Evolutionary conservation across 1,140 invertebrate species (phyloP), one percentile per base, ranked within the genome.

Genomic region (Drosophila pectinifera): DNA sequence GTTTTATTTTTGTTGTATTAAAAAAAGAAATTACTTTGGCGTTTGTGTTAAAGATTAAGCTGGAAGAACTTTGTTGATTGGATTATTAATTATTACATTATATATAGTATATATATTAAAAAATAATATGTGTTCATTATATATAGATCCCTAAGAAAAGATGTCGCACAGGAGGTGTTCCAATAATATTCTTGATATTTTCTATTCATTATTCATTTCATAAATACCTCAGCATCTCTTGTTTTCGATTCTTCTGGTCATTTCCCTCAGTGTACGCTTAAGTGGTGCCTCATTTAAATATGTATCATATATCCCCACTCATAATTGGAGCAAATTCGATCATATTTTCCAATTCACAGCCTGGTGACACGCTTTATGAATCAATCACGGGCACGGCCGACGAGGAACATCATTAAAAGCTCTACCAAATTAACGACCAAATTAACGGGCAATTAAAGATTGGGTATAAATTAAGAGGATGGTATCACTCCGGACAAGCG

Each of bases 371-470:
- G 57, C 62, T 65, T 63, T 48, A 16, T 48, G 69, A 78, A 82
- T 82, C 78, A 82, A 85, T 86, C 78, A 63, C 31, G 10, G n/a
- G 31, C 63, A 59, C 31, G 14, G 34, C 41, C 22, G 38, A 36
- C 72, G 59, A 65, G 67, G 43, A 63, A 74, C 51, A 78, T 70
- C 43, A 73, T 75, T 75, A 34, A 88, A 65, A 39, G 45, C 43
- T 53, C 61, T 31, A 58, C 56, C 73, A 78, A 81, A 81, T 63
- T 41, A 72, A 65, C 61, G 38, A 58, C 56, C 73, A 78, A 81
- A 81, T 63, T 41, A 72, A 65, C 41, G 79, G 70, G 16, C 63
- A 61, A 76, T 65, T 75, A 55, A 65, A 70, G 36, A 76, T 45
- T 56, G 61, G 26, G 16, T 55, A 57, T 70, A 70, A 70, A 70